Base-by-base conservation (phyloP, 2,888 invertebrate genomes). In the Epinotia bilunana region DNA sequence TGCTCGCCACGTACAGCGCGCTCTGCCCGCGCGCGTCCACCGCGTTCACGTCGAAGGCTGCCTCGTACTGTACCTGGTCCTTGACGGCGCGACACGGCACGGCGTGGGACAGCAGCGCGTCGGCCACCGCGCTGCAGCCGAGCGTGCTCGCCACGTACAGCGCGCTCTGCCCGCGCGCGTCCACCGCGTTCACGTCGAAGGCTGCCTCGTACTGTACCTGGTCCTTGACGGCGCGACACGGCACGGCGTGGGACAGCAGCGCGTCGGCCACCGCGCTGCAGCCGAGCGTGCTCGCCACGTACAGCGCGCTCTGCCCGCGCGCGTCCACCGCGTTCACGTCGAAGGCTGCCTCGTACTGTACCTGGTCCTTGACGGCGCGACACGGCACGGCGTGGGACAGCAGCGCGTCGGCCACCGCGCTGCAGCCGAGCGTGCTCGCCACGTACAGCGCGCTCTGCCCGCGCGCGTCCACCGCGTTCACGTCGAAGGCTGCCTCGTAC, bases 11-110 rank as follows among this genome's bases (percentile, higher is more conserved):
- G 90, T 99, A 99, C 13, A 99, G 94, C 72, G 98, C 96, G 78
- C 97, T 99, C 91, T 99, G 98, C 0, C 98, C 98, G 43, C 97
- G 97, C 4, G 97, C 97, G 91, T 98, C 98, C 80, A 97, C 95
- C 62, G 97, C 96, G 91, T 99, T 99, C 67, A 99, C 95, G 90
- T 99, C 99, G 87, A 99, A 98, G n/a, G 98, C 96, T 88, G 97
- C 95, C 33, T 95, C 95, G 93, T 98, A 99, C 87, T 98, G 97
- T 0, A 71, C 72, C 13, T 72, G 65, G 2, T 77, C 78, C 68
- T 77, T 80, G 9, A 55, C 3, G 5, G 79, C 76, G 58, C 53
- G 64, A 68, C 72, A 65, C 43, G 67, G 71, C 62, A 83, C 85
- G 0, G 81, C 77, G 79, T 87, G 82, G 0, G 80, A 74, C 0